These are phyloP conservation scores for Carlito syrichta DNA, from an alignment of 2,113 vertebrate genomes.

Conservation along the genomic window DNA sequence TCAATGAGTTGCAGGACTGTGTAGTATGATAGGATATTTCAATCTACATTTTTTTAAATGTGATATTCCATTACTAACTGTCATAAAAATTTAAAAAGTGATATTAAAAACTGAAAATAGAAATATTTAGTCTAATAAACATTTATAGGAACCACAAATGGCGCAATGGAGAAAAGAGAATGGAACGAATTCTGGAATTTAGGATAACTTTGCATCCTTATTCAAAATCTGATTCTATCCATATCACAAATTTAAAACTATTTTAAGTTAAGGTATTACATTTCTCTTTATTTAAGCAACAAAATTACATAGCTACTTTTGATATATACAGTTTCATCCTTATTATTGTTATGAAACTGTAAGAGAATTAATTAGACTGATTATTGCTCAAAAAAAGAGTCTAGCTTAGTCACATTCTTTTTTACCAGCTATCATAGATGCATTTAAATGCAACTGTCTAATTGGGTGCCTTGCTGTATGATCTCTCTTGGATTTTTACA, in stretches of 20 bases:
- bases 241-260: conserved; percentile 27
- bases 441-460: conserved; percentile 42
- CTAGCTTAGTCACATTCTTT: conserved; percentile 11
- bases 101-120: conserved; percentile 45
- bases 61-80: background rate
- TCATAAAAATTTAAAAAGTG: conserved; percentile 41
- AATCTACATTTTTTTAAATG: conserved; percentile 65
- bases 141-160: conserved; percentile 16
- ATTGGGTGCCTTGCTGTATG: conserved; percentile 34
- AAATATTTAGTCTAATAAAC: conserved; percentile 47
- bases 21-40: conserved; percentile 75
- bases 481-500: conserved; percentile 44
- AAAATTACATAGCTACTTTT: conserved; percentile 25
- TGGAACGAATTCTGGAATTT: conserved; percentile 34
- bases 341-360: background rate
- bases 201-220: conserved; percentile 35
- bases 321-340: background rate
- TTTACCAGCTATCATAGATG: conserved; percentile 7
- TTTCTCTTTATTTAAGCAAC: conserved; percentile 38
- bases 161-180: background rate
- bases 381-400: background rate
- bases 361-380: background rate
- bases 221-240: conserved; percentile 34
- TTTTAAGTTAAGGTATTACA: background rate
- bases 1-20: conserved; percentile 70